A percentile compares a stretch with the other conserved stretches of the same genome.
phyloP scores from a whole-genome alignment of 2,888 invertebrate species.

The Automeris io region DNA sequence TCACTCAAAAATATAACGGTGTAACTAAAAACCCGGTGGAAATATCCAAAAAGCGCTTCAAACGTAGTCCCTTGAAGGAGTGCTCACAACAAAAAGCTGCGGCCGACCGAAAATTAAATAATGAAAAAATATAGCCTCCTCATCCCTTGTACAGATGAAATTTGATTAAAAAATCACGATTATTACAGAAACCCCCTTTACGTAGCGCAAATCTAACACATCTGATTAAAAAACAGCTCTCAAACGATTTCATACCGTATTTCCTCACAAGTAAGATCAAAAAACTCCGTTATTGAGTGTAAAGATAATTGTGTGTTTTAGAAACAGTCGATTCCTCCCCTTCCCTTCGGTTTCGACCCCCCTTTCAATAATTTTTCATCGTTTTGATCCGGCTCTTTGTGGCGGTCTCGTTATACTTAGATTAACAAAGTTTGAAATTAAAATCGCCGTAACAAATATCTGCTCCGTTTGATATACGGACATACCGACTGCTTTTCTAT shows the following conservation, averaged over 20 bases:
- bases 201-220: slow-evolving; percentile 35
- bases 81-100: slow-evolving; percentile 51
- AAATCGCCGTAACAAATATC: slow-evolving; percentile 63
- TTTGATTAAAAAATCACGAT: slow-evolving; percentile 79
- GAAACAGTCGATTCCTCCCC: slow-evolving; percentile 62
- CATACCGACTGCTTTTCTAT: no score
- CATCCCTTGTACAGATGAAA: slow-evolving; percentile 76
- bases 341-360: slow-evolving; percentile 47
- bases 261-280: slow-evolving; percentile 10
- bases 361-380: slow-evolving; percentile 77
- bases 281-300: slow-evolving; percentile 14
- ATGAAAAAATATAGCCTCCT: slow-evolving; percentile 75
- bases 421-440: slow-evolving; percentile 77
- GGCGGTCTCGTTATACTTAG: slow-evolving; percentile 68
- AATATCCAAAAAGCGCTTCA: slow-evolving; percentile 64
- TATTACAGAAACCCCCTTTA: slow-evolving; percentile 68
- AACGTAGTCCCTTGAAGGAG: slow-evolving; percentile 70
- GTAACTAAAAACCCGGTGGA: slow-evolving; percentile 35
- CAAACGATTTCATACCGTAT: slow-evolving; percentile 23
- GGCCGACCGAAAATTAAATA: slow-evolving; percentile 73
- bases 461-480: slow-evolving; percentile 33
- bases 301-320: slow-evolving; percentile 41
- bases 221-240: slow-evolving; percentile 9
- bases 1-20: slow-evolving; percentile 4
- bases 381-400: slow-evolving; percentile 73